Conservation (phyloP, 2,797 vertebrate species). For the Neomorphus geoffroyi region DNA sequence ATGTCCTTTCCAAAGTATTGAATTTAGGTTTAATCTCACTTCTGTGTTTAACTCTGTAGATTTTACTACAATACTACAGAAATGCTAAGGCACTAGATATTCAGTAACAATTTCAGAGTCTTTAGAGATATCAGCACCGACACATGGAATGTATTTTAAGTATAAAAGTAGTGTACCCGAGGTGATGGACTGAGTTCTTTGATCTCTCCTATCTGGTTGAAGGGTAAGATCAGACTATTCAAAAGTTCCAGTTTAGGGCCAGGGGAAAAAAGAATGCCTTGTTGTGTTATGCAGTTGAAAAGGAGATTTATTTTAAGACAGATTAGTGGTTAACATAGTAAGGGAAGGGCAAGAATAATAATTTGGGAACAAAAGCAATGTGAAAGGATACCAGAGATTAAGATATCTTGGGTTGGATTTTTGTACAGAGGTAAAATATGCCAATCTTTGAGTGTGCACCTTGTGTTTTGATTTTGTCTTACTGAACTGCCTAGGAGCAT, state of each 20-base stretch:
- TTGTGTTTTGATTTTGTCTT: not conserved
- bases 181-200: not conserved
- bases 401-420: not conserved
- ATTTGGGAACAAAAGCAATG: not conserved
- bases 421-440: not conserved
- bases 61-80: not conserved
- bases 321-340: not conserved
- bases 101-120: not conserved
- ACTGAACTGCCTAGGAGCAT: not conserved
- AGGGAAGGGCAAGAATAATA: not conserved
- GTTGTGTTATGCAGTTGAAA: not conserved
- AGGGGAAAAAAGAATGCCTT: not conserved
- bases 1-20: not conserved
- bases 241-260: not conserved
- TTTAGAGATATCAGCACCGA: not conserved
- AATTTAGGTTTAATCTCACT: not conserved
- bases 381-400: not conserved
- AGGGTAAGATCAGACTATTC: not conserved
- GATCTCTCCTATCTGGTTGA: constrained; percentile 11
- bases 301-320: constrained; percentile 17
- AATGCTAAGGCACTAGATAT: not conserved
- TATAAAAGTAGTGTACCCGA: not conserved
- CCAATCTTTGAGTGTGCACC: not conserved
- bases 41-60: not conserved
- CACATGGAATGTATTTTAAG: not conserved